Evolutionary conservation across 2,888 invertebrate species (phyloP).

Genomic region (Agrochola lychnidis): DNA sequence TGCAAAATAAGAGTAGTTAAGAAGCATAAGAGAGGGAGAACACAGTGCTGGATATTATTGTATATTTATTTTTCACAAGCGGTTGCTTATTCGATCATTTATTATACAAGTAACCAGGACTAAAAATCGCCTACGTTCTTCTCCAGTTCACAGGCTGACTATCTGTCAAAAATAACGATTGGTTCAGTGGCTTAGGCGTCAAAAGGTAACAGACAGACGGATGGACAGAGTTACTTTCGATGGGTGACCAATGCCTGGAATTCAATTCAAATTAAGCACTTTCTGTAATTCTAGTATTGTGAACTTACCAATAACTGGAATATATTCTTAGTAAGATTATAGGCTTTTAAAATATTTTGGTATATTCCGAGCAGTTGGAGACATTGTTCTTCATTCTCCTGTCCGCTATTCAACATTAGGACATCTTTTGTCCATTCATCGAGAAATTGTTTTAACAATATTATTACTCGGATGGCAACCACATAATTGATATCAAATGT

Average conservation of each 20-base stretch:
- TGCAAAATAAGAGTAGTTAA: not conserved
- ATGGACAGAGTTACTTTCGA: not conserved
- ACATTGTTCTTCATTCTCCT: not conserved
- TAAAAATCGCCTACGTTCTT: no score
- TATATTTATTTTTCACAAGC: no score
- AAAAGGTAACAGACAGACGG: no score
- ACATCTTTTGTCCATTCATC: not conserved
- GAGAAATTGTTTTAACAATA: not conserved
- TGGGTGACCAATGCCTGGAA: not conserved
- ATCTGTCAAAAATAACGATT: no score
- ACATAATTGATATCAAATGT: not conserved
- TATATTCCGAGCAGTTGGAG: not conserved
- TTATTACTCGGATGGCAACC: constrained; percentile 1
- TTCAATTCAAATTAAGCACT: not conserved
- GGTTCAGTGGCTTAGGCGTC: no score
- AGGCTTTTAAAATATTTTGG: not conserved
- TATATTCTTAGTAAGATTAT: not conserved
- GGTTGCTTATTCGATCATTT: no score
- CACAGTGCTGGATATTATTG: no score
- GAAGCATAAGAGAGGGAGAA: no score
- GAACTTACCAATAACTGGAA: not conserved
- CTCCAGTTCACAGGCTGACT: no score
- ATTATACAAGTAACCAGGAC: no score
- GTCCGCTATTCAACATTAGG: not conserved
- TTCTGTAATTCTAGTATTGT: not conserved